Evolutionary conservation across 2,797 vertebrate species (phyloP), one percentile per base, ranked within the genome.

Genomic region (Tamandua tetradactyla): DNA sequence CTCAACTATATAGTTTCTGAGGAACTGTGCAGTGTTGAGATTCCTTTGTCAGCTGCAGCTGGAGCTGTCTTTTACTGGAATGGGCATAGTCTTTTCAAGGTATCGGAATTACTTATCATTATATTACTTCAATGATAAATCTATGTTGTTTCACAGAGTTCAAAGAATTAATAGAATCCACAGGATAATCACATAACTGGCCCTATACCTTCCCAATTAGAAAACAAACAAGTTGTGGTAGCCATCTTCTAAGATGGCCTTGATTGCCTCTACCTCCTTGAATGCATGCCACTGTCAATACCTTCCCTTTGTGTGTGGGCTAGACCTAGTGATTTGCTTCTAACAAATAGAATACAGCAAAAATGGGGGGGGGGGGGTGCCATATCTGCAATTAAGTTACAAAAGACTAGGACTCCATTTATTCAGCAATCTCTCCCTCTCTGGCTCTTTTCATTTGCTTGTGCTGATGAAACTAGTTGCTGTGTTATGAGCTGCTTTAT

Each of bases 101-200:
- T 37, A 23, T 68, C 72, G 84, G 68, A 90, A 1, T 86, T n/a
- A n/a, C n/a, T n/a, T n/a, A n/a, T n/a, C n/a, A n/a, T 91, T 95
- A 12, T 79, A 37, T 62, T 42, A 76, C 37, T 82, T 94, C 57
- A 93, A 30, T 82, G 18, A 44, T n/a, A 69, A 61, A 5, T 72
- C 35, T 94, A 57, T 91, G 71, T 89, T 94, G 64, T 95, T 96
- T 94, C 66, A 62, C 47, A 83, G 32, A 83, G 49, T 93, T 96
- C 74, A 94, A 84, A 49, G 61, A 79, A 80, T 57, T 91, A 78
- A 68, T 75, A 84, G 47, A 93, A 84, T 27, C 4, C 44, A 61
- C 8, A 75, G 80, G 59, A 80, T 61, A 89, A 83, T 88, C 32
- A 69, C 7, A 90, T 87, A 9, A 72, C 37, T 74, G 62, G 40